These are phyloP conservation scores for Eupeodes luniger DNA, from an alignment of 2,888 invertebrate species.

Conservation along the genomic window DNA sequence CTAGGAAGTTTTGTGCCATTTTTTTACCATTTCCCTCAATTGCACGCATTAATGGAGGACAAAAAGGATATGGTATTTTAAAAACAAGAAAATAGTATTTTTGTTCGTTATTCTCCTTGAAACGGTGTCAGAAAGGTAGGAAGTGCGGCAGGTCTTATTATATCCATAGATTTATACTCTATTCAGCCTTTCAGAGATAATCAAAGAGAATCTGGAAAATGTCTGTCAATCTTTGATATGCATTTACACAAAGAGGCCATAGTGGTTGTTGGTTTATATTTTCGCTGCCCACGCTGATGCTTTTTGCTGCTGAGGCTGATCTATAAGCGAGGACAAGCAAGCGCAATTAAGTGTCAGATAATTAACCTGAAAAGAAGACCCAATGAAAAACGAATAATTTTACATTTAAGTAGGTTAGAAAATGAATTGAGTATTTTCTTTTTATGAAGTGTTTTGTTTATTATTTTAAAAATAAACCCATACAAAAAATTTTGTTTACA, in stretches of 20 bases:
- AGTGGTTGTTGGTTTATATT: neutral
- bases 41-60: conserved; percentile 64
- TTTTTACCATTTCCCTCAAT: conserved; percentile 55
- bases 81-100: conserved; percentile 11
- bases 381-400: conserved; percentile 40
- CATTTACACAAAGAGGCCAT: neutral
- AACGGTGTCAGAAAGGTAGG: conserved; percentile 58
- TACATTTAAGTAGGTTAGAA: conserved; percentile 49
- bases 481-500: neutral
- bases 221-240: conserved; percentile 32
- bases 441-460: conserved; percentile 5
- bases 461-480: conserved; percentile 17
- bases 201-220: conserved; percentile 67
- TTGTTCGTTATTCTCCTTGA: neutral
- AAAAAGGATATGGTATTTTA: conserved; percentile 21
- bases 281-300: conserved; percentile 13
- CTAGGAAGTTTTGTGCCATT: conserved; percentile 31
- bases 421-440: conserved; percentile 16
- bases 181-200: conserved; percentile 23
- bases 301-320: neutral
- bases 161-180: neutral
- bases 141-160: conserved; percentile 29
- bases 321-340: conserved; percentile 31
- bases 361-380: conserved; percentile 59
- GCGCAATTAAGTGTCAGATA: conserved; percentile 59